Conservation (phyloP, 2,888 invertebrate genomes). For the Petrolisthes cinctipes region DNA sequence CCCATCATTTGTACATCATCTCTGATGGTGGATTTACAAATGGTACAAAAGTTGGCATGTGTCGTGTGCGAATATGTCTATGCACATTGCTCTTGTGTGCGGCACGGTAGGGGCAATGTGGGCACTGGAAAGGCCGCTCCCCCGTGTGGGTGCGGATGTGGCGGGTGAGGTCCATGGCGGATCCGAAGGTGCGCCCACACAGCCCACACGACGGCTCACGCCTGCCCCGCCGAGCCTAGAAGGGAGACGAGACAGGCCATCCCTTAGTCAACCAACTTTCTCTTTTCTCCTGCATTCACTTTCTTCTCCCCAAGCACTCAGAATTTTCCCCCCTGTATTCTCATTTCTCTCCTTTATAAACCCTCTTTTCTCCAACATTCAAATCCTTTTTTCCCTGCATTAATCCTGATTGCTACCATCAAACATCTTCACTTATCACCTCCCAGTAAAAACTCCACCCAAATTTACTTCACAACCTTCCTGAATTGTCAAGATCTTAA, state of each 20-base stretch:
- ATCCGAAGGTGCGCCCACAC: conserved; percentile 51
- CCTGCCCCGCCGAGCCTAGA: conserved; percentile 45
- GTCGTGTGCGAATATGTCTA: conserved; percentile 47
- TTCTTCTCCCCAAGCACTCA: not conserved
- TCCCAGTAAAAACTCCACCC: no score
- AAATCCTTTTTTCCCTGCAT: not conserved
- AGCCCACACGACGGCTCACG: conserved; percentile 41
- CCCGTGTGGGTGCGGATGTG: conserved; percentile 63
- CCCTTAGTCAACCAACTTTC: conserved; percentile 27
- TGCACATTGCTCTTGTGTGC: conserved; percentile 60
- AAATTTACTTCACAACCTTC: no score
- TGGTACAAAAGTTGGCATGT: conserved; percentile 16
- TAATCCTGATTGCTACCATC: no score
- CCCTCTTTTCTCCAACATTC: not conserved
- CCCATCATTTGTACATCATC: no score
- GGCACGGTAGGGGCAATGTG: conserved; percentile 57
- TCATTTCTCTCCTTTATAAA: not conserved
- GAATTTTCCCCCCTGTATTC: not conserved
- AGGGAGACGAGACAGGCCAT: conserved; percentile 23
- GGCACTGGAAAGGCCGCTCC: conserved; percentile 61
- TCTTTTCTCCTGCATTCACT: not conserved
- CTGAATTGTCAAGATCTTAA: no score
- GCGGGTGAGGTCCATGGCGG: conserved; percentile 54
- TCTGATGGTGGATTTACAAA: not conserved
- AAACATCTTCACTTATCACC: no score